Evolutionary conservation across 1,140 invertebrate species (phyloP).

Genomic region (Helicoverpa zea): DNA sequence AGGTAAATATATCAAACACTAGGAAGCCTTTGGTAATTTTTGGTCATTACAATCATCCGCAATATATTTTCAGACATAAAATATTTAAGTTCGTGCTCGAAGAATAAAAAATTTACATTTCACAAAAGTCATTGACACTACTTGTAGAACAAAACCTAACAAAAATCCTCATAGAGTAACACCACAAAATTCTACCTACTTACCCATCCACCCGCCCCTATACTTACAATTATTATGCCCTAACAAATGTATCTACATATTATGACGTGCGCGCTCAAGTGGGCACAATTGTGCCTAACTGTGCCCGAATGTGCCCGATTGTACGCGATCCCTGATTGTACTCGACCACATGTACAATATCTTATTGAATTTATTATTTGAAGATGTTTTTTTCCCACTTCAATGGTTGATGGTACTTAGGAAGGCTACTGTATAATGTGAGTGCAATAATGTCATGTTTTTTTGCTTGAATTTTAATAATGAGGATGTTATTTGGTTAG

Average conservation of each 20-base stretch:
- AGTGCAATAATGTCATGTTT: background rate
- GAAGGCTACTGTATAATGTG: conserved; percentile 25
- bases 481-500: no score
- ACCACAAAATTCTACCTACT: background rate
- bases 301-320: conserved; percentile 61
- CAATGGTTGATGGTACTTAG: conserved; percentile 47
- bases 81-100: no score
- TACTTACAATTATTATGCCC: conserved; percentile 52
- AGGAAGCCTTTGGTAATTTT: no score
- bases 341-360: conserved; percentile 81
- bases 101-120: no score
- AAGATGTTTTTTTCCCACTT: conserved; percentile 76
- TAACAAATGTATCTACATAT: conserved; percentile 67
- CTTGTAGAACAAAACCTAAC: background rate
- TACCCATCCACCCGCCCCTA: conserved; percentile 63
- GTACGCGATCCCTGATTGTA: conserved; percentile 54
- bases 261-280: conserved; percentile 72
- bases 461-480: background rate
- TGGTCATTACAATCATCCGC: no score
- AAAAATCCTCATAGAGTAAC: conserved; percentile 26
- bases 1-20: no score
- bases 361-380: conserved; percentile 76
- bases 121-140: no score
- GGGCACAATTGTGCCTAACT: conserved; percentile 52
- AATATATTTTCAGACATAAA: no score